Base-by-base conservation (phyloP, 2,797 vertebrate genomes). In the Myotis daubentonii region DNA sequence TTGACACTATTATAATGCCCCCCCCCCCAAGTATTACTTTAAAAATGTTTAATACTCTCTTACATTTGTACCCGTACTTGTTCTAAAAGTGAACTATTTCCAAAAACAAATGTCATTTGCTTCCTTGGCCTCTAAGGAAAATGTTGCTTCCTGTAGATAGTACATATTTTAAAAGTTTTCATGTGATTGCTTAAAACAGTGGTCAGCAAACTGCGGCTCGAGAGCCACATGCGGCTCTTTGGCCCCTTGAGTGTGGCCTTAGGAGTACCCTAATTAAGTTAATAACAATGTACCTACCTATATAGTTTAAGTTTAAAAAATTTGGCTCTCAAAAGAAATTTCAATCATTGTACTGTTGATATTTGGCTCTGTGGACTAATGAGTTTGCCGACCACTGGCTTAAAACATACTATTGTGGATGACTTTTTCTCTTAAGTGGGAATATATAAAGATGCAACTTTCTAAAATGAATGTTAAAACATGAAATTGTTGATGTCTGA, bases 61-160 rank as follows among this genome's bases (percentile, higher is more conserved):
- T 86, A 87, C 16, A 66, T 88, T 89, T 94, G 28, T 90, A 72
- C 53, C 87, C 86, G 10, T 1, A 80, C 53, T 92, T 95, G 25
- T 91, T 83, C 66, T 17, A 88, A 91, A 96, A 95, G 79, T 44
- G 13, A 95, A 81, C 41, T 93, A 1, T 55, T 93, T 96, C 93
- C 5, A 0, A 71, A 96, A 91, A 80, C 17, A 93, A 89, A 75
- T 81, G 25, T 33, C 33, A 44, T 91, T 95, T 91, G 44, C 28
- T 96, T 87, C 57, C 62, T 93, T 97, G 86, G 36, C 30, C 36
- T 94, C 9, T 55, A 72, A 95, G 66, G 81, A 94, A 94, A 94
- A 44, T 3, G 0, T 85, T 86, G 81, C 92, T 89, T 36, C 53
- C 6, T 89, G 36, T 74, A 20, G 62, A 57, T 72, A 44, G 28